phyloP scores from a whole-genome alignment of 2,113 vertebrate genomes.

The Salvelinus namaycush region DNA sequence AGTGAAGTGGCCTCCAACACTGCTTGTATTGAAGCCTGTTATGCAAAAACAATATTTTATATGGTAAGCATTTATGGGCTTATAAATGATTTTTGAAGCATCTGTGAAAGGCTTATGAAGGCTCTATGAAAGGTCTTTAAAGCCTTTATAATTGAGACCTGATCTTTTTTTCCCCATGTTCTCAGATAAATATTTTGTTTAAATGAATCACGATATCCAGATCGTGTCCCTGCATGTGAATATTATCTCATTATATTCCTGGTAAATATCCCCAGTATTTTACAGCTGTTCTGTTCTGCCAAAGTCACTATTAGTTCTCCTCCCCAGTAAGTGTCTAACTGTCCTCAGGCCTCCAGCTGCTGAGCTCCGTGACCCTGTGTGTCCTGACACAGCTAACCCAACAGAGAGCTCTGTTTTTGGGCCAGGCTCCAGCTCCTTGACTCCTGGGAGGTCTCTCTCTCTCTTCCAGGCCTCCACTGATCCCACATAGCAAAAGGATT shows the following conservation, averaged over 20 bases:
- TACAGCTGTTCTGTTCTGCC: conserved; percentile 16
- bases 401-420: conserved; percentile 50
- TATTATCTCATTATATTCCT: conserved; percentile 17
- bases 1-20: not conserved
- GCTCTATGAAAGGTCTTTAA: too few relatives aligned
- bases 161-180: not conserved
- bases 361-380: conserved; percentile 51
- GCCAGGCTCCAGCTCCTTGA: conserved; percentile 3
- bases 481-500: conserved; percentile 48
- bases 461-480: conserved; percentile 54
- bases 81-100: not conserved
- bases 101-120: too few relatives aligned
- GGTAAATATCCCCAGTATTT: not conserved
- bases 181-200: not conserved
- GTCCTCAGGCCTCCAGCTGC: conserved; percentile 49
- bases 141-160: too few relatives aligned
- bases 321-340: conserved; percentile 23
- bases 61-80: too few relatives aligned
- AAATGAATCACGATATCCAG: not conserved
- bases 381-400: conserved; percentile 57
- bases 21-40: not conserved
- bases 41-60: not conserved
- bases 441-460: conserved; percentile 66
- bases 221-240: not conserved
- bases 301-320: conserved; percentile 57